These are phyloP conservation scores for Agrotis segetum DNA, from an alignment of 2,888 invertebrate genomes.

Conservation along the genomic window DNA sequence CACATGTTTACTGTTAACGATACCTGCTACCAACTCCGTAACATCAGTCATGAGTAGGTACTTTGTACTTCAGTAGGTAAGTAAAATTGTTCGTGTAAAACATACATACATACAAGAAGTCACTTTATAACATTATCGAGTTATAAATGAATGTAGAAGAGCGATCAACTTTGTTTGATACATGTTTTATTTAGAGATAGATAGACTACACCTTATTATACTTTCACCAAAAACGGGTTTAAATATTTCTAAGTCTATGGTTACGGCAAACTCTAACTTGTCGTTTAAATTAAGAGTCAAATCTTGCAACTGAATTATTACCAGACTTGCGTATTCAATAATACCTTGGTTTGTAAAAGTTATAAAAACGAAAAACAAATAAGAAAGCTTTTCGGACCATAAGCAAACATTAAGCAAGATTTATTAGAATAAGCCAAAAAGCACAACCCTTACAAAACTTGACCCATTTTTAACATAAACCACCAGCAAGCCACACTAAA, in stretches of 20 bases:
- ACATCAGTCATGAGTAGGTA: background rate
- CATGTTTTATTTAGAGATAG: background rate
- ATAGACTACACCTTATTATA: too few relatives aligned
- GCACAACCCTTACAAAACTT: slow-evolving; percentile 1
- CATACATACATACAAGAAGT: background rate
- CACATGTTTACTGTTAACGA: slow-evolving; percentile 3
- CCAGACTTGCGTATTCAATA: too few relatives aligned
- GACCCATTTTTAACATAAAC: slow-evolving; percentile 37
- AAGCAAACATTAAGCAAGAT: background rate
- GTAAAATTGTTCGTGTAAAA: background rate
- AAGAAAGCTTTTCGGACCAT: background rate
- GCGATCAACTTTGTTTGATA: background rate
- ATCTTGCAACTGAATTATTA: too few relatives aligned
- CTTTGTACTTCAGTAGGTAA: background rate
- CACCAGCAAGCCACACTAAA: slow-evolving; percentile 24
- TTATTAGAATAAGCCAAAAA: background rate
- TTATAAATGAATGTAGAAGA: background rate
- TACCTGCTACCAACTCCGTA: slow-evolving; percentile 13
- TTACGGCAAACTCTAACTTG: too few relatives aligned
- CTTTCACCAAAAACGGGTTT: too few relatives aligned
- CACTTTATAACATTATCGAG: background rate
- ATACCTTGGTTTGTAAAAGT: background rate
- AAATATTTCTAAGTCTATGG: too few relatives aligned
- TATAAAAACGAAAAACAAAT: background rate
- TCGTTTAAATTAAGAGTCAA: too few relatives aligned